phyloP scores from a whole-genome alignment of 2,888 invertebrate species.

The Panzeria rudis region DNA sequence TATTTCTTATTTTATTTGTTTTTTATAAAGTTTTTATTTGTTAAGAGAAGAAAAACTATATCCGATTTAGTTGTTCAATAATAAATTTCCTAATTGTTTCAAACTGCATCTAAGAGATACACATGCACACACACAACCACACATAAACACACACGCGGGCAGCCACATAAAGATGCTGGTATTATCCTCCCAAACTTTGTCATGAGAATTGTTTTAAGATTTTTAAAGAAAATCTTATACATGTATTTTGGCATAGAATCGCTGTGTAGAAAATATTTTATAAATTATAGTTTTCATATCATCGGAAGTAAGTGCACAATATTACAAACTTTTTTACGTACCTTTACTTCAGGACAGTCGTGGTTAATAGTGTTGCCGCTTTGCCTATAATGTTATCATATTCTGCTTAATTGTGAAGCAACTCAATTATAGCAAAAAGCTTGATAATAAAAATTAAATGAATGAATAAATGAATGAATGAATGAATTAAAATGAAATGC shows the following conservation, averaged over 20 bases:
- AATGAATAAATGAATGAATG: no score
- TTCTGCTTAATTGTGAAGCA: no score
- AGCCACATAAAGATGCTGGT: not conserved
- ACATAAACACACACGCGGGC: not conserved
- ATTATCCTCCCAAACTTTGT: conserved; percentile 34
- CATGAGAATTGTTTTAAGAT: conserved; percentile 13
- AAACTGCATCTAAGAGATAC: conserved; percentile 24
- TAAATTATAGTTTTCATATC: conserved; percentile 43
- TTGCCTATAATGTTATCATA: not conserved
- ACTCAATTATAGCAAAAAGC: no score
- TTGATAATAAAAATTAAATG: no score
- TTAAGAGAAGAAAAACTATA: conserved; percentile 26
- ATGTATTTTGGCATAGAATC: not conserved
- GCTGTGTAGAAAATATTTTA: conserved; percentile 30
- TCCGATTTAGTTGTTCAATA: conserved; percentile 41
- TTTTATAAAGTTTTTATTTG: conserved; percentile 34
- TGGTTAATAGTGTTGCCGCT: conserved; percentile 14
- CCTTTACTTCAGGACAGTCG: not conserved
- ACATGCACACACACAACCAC: not conserved
- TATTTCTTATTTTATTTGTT: not conserved
- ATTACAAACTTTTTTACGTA: not conserved
- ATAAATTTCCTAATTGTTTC: conserved; percentile 55
- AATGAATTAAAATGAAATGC: no score
- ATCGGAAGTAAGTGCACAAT: conserved; percentile 21
- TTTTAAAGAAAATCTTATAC: conserved; percentile 21